Evolutionary conservation across 2,113 vertebrate species (phyloP).

Genomic region (Microtus ochrogaster): DNA sequence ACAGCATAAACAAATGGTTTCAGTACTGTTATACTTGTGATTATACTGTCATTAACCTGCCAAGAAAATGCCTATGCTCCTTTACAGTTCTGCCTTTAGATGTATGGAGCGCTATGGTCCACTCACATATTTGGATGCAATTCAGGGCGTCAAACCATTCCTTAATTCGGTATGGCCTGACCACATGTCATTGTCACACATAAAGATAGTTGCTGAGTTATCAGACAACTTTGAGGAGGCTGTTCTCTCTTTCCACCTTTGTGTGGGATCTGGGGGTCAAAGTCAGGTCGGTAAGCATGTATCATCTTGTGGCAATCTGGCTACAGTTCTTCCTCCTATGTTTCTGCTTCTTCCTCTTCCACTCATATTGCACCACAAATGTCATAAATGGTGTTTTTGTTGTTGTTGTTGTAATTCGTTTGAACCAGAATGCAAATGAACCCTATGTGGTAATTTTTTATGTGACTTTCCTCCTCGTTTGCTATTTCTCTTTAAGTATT

Average conservation of each 20-base stretch:
- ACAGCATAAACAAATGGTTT: background rate
- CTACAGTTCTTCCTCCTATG: background rate
- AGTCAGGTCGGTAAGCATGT: background rate
- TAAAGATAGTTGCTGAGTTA: conserved; percentile 2
- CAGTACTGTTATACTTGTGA: background rate
- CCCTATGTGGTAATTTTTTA: background rate
- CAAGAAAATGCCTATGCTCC: background rate
- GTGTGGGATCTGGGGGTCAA: background rate
- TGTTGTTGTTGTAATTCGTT: conserved; percentile 1
- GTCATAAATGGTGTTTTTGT: background rate
- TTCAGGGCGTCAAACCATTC: background rate
- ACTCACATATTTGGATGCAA: conserved; percentile 22
- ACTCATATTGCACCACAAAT: background rate
- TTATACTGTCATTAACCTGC: background rate
- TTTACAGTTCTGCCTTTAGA: conserved; percentile 26
- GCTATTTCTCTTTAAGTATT: background rate
- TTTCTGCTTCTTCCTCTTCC: background rate
- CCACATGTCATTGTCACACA: background rate
- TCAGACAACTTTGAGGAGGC: background rate
- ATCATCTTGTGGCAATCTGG: background rate
- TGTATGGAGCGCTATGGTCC: background rate
- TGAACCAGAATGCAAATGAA: background rate
- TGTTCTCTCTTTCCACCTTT: background rate
- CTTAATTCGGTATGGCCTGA: background rate
- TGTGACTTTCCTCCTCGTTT: background rate